These are phyloP conservation scores for Stenichneumon culpator DNA, from an alignment of 2,888 invertebrate genomes.

Conservation along the genomic window DNA sequence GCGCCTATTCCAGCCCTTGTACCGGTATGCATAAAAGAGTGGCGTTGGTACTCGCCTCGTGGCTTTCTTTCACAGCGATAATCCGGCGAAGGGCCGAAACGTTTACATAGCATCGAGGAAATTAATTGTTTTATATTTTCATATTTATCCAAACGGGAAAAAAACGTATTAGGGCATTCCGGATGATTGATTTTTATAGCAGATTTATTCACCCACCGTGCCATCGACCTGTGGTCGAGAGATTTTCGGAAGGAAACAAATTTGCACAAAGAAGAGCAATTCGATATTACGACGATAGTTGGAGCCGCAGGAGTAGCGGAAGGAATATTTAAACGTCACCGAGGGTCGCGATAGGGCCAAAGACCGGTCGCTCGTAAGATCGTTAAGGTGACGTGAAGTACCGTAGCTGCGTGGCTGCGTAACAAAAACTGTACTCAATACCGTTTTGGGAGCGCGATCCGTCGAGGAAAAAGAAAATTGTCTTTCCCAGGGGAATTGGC, in stretches of 20 bases:
- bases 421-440: no score
- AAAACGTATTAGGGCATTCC: background rate
- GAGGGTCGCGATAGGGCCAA: slow-evolving; percentile 1
- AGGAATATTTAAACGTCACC: slow-evolving; percentile 57
- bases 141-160: background rate
- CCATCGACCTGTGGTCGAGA: no score
- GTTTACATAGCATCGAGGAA: no score
- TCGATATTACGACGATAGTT: background rate
- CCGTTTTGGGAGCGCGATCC: no score
- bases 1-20: slow-evolving; percentile 13
- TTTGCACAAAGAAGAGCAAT: no score
- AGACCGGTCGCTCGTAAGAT: slow-evolving; percentile 35
- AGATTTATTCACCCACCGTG: no score
- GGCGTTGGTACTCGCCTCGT: slow-evolving; percentile 16
- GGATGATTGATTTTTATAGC: background rate
- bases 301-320: slow-evolving; percentile 22
- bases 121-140: background rate
- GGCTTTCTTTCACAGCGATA: background rate
- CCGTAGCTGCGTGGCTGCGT: no score
- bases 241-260: no score
- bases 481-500: no score
- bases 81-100: no score
- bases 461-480: no score
- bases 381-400: no score
- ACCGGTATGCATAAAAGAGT: background rate